Base-by-base conservation (phyloP, 30 jellyfish, hydroid and myxozoan genomes). In the Pelagia noctiluca region DNA sequence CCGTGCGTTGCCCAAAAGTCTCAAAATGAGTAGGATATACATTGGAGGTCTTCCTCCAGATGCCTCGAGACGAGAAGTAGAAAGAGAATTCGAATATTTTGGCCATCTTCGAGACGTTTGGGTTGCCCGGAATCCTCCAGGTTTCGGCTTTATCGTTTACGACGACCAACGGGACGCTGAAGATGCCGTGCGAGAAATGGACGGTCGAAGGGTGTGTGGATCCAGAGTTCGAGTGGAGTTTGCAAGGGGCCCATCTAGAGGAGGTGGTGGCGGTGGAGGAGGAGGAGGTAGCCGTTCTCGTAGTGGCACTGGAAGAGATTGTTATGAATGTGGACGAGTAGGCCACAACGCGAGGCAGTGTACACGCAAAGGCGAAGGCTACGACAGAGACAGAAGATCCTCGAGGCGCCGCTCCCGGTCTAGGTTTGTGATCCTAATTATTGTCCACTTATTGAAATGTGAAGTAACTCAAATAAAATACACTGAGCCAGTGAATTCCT, bases 111-210 rank as follows among this genome's bases (percentile, higher is more conserved):
- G 97, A 75, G 99, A 94, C 62, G 99, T 94, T 11, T 94, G 99
- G 99, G 99, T 94, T 18, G 99, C 99, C 13, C 92, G 99, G 37
- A 94, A 94, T 62, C 99, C 99, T 7, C 99, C 99, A 0, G 99
- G 99, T 25, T 94, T 94, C 68, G 99, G 99, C 1, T 94, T 94
- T 63, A 88, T 94, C 63, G 95, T 94, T 33, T 94, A 30, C 70
- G 99, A 94, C 66, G 99, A 94, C 50, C 78, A 82, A 25, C 90
- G 99, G 32, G 99, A 94, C 75, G 99, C 99, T 36, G 99, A 94
- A 73, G 99, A 94, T 73, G 99, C 99, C 35, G 99, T 94, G 18
- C 78, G 96, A 53, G 99, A 94, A 69, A 85, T 94, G 97, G 99
- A 94, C 60, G 99, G 99, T 18, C 70, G 90, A 67, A 35, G 97